Conservation (phyloP, 2,888 invertebrate genomes). For the Cephus pygmeus region DNA sequence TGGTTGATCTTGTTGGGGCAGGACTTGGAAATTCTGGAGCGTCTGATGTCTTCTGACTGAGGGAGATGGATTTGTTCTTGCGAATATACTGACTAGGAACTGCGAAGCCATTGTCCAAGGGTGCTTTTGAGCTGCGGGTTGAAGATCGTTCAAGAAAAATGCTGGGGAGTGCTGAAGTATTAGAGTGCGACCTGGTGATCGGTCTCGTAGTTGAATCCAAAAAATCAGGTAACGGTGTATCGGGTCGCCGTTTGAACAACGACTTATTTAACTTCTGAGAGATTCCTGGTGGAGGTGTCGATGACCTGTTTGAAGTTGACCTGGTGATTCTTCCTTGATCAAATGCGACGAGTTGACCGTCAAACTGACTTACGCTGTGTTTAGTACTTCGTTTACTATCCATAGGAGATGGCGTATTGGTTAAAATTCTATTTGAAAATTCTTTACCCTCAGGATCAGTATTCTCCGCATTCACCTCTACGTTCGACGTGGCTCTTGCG, state of each 20-base stretch:
- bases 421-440: neutral
- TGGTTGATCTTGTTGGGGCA: neutral
- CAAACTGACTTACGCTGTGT: constrained; percentile 2
- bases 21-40: neutral
- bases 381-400: constrained; percentile 8
- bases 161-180: constrained; percentile 7
- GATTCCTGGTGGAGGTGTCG: constrained; percentile 12
- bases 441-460: neutral
- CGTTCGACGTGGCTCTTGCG: neutral
- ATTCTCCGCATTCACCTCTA: neutral
- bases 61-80: constrained; percentile 27
- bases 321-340: constrained; percentile 35
- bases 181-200: constrained; percentile 28
- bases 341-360: neutral
- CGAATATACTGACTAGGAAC: constrained; percentile 32
- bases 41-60: constrained; percentile 10
- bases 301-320: constrained; percentile 23
- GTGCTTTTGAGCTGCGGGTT: constrained; percentile 38
- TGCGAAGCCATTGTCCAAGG: constrained; percentile 48
- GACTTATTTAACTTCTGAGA: neutral
- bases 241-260: constrained; percentile 38
- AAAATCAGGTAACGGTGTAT: constrained; percentile 49
- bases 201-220: constrained; percentile 20
- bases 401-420: neutral
- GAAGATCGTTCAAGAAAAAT: constrained; percentile 32